These are phyloP conservation scores for Cylloceria caligata DNA, from an alignment of 2,888 invertebrate genomes.

Conservation along the genomic window DNA sequence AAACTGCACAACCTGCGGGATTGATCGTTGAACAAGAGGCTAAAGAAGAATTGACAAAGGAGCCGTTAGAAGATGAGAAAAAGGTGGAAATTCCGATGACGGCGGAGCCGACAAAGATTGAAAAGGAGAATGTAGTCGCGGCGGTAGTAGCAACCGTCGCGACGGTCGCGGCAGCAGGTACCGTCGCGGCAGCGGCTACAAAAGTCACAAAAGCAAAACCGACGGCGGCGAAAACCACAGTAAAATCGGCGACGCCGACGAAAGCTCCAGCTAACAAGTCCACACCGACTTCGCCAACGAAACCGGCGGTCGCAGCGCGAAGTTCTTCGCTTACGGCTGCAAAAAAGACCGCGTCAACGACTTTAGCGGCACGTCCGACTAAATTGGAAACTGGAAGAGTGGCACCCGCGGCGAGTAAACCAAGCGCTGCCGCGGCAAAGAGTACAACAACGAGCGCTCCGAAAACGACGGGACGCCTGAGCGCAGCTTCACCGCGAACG, in stretches of 20 bases:
- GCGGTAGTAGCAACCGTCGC: constrained; percentile 67
- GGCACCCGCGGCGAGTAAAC: constrained; percentile 68
- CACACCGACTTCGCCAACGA: constrained; percentile 77
- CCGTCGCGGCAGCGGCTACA: constrained; percentile 77
- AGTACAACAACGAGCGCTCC: constrained; percentile 69
- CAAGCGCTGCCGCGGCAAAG: constrained; percentile 66
- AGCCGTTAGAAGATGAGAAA: constrained; percentile 9
- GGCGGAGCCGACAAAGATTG: constrained; percentile 67
- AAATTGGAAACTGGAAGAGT: constrained; percentile 68
- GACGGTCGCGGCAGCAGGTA: constrained; percentile 73
- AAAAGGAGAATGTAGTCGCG: constrained; percentile 60
- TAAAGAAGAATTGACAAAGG: constrained; percentile 22
- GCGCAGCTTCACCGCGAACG: constrained; percentile 63
- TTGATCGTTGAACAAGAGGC: constrained; percentile 36
- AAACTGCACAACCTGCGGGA: too few relatives aligned
- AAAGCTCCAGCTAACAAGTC: constrained; percentile 73
- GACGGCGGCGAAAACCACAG: constrained; percentile 68
- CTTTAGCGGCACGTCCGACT: constrained; percentile 63
- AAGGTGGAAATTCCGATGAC: constrained; percentile 11
- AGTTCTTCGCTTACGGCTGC: constrained; percentile 53
- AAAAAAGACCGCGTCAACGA: constrained; percentile 65
- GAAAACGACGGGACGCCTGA: constrained; percentile 66
- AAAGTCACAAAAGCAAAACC: constrained; percentile 78
- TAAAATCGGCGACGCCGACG: constrained; percentile 73
- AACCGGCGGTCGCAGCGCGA: constrained; percentile 68